Evolutionary conservation across 2,888 invertebrate genomes (phyloP), one percentile per base, ranked within the genome.

Genomic region (Macrosoma leucophasiata): DNA sequence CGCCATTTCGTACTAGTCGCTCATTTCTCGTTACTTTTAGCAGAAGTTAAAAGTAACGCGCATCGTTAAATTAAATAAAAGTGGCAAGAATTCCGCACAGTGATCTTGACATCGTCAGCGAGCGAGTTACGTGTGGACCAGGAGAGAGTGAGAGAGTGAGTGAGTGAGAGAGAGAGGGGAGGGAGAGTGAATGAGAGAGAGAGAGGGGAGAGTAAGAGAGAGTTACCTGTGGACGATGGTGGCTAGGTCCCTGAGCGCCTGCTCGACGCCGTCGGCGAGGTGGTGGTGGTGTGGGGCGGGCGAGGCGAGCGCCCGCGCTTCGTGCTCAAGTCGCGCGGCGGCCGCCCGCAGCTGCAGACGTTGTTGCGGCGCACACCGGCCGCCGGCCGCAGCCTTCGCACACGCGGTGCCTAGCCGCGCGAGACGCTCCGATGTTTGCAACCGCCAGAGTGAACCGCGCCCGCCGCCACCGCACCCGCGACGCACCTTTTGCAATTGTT

Each of bases 301-400:
- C 7, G 52, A 54, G 25, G 54, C 61, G 28, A 73, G 72, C 37
- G 72, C 79, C 40, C 74, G 68, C 46, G 75, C 79, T 61, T 73
- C 75, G 3, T 58, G 64, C 47, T 73, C 78, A 12, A 76, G 68
- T 0, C 60, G 48, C 55, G 71, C 62, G 52, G 62, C 58, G 47
- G 66, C 70, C 67, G 93, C 93, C 9, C 94, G 89, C 62, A 95
- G 92, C 55, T 93, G 74, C 94, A 96, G 95, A 91, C 34, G 88
- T 17, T 93, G 91, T 22, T 94, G 89, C 62, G 95, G 92, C 55
- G 95, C 93, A 72, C 96, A 95, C 60, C 96, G 92, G 9, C 87
- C 85, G 38, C 88, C 88, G 52, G 96, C 96, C 9, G 94, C 93
- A 58, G 93, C 94, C 50, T 91, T 90, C 55, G 91, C 88, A 75